These are phyloP conservation scores for Harlomillsia oculata DNA, from an alignment of 1,140 invertebrate genomes.

Conservation along the genomic window DNA sequence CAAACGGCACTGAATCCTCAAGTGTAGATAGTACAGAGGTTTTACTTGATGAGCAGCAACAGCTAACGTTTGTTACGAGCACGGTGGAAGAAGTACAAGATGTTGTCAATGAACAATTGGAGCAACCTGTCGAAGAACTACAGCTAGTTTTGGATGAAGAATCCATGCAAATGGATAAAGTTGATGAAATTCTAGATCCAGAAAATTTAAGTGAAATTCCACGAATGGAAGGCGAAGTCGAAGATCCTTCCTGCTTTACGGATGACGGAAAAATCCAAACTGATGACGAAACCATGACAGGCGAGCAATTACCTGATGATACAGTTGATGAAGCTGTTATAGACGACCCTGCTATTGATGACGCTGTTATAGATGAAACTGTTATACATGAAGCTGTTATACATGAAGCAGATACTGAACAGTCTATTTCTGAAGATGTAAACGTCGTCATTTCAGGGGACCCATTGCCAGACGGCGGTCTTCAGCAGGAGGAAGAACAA, in stretches of 20 bases:
- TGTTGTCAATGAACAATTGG: constrained; percentile 12
- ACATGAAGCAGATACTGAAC: too few relatives aligned
- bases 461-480: background rate
- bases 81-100: constrained; percentile 5
- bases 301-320: background rate
- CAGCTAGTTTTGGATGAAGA: constrained; percentile 23
- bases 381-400: too few relatives aligned
- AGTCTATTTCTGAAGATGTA: background rate
- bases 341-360: background rate
- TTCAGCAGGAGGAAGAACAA: background rate
- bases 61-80: background rate
- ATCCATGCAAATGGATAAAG: background rate
- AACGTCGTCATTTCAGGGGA: background rate
- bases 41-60: constrained; percentile 5
- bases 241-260: background rate
- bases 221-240: background rate
- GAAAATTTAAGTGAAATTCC: too few relatives aligned
- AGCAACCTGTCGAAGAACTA: constrained; percentile 16
- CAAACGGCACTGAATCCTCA: background rate
- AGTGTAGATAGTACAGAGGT: constrained; percentile 14
- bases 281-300: background rate
- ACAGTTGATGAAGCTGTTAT: background rate
- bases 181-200: background rate
- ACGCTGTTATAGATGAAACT: too few relatives aligned
- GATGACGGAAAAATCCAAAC: background rate